Evolutionary conservation across 64 coral and sea anemone genomes (phyloP).

Genomic region (Dendronephthya gigantea): DNA sequence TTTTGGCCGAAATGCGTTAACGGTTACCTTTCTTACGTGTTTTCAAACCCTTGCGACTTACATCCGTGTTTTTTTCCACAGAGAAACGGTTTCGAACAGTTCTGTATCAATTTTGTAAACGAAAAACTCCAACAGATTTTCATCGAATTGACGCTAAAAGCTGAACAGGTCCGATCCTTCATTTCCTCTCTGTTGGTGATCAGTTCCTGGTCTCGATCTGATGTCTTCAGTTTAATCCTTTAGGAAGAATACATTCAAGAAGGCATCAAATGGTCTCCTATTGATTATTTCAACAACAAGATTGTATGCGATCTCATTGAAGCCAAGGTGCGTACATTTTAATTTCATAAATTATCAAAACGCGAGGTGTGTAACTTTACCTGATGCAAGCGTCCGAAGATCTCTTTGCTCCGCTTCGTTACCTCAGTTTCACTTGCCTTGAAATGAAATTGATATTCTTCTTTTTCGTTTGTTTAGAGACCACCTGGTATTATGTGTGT

Average conservation of each 20-base stretch:
- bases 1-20: not conserved
- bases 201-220: too few species aligned
- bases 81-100: conserved; percentile 99
- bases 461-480: conserved; percentile 35
- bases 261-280: conserved; percentile 87
- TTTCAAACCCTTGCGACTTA: not conserved
- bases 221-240: not conserved
- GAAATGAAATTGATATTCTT: not conserved
- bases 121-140: conserved; percentile 99
- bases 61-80: conserved; percentile 16
- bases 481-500: conserved; percentile 92
- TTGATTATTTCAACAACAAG: conserved; percentile 99
- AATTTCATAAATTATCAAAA: not conserved
- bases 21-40: not conserved
- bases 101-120: conserved; percentile 99
- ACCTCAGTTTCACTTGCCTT: not conserved
- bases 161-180: conserved; percentile 92
- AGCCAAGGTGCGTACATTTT: conserved; percentile 46
- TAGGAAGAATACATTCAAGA: conserved; percentile 98
- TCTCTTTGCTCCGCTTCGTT: not conserved
- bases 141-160: conserved; percentile 91
- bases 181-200: too few species aligned
- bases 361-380: not conserved
- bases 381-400: not conserved
- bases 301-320: conserved; percentile 98